Base-by-base conservation (phyloP, 2,797 vertebrate genomes). In the Bucorvus abyssinicus region DNA sequence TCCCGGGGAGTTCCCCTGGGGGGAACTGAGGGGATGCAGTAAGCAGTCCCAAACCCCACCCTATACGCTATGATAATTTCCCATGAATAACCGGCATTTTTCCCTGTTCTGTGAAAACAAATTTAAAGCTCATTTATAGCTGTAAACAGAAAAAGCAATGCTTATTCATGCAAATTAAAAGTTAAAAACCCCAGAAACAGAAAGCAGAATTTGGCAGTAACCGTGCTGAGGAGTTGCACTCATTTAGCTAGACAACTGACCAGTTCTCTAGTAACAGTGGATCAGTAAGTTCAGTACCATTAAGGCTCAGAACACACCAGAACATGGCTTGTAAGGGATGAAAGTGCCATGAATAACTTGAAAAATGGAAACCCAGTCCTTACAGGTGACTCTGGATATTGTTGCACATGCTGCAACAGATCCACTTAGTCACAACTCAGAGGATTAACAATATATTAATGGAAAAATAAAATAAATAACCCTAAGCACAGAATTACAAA, bases 301-400 rank as follows among this genome's bases (percentile, higher is more conserved):
- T 40, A 38, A 67, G n/a, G 50, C 74, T 50, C 12, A 61, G 24
- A 63, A 14, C 3, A 2, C 0, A 0, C 26, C 49, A 78, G 61
- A 84, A 70, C 20, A 47, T 0, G 2, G 30, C 26, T 82, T 83
- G 38, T 19, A 68, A 52, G 22, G 32, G 15, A 57, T 50, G 14
- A 12, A 82, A 81, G 29, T 32, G 27, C 14, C 27, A 32, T 0
- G 2, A 36, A 26, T 21, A 64, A 60, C n/a, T 21, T 49, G 11
- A 34, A 61, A 78, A 82, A 24, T 27, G 29, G n/a, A 9, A 87
- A 32, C 10, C 6, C 5, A 23, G 29, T 34, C 16, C 32, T 56
- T 63, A 50, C 20, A 87, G 22, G 17, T 59, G 12, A 7, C 14
- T 38, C 50, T 85, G 67, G 9, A 69, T 34, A 23, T 14, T 81